These are phyloP conservation scores for Ctenodactylus gundi DNA, from an alignment of 2,113 vertebrate species.

Conservation along the genomic window DNA sequence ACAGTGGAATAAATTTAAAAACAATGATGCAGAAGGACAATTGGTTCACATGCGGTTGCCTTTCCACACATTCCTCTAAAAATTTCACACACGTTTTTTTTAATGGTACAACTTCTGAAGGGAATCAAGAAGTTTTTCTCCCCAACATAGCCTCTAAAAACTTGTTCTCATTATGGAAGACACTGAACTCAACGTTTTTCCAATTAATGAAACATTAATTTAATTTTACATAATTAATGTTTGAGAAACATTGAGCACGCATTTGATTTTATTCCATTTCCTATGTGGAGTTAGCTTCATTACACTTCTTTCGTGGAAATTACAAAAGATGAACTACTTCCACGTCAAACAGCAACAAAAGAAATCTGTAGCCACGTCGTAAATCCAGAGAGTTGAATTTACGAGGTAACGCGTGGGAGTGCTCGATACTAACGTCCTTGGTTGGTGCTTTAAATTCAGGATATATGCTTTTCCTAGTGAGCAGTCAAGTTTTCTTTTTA, in stretches of 20 bases:
- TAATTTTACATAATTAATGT: constrained; percentile 16
- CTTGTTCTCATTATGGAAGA: background rate
- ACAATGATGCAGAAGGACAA: background rate
- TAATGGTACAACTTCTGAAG: background rate
- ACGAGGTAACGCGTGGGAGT: background rate
- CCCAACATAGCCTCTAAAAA: background rate
- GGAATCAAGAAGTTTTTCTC: background rate
- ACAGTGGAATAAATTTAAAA: background rate
- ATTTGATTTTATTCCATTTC: constrained; percentile 27
- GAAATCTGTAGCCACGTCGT: background rate
- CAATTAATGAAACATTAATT: constrained; percentile 25
- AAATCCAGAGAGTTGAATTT: background rate
- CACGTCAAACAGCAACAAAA: background rate
- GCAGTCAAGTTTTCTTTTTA: background rate
- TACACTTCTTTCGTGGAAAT: background rate
- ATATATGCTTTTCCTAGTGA: background rate
- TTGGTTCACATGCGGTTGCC: background rate
- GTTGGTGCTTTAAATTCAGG: background rate
- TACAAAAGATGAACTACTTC: constrained; percentile 14
- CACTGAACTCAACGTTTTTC: background rate
- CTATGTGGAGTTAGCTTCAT: background rate
- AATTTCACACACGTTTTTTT: background rate
- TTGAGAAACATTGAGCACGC: background rate
- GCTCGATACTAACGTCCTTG: background rate
- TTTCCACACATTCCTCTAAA: background rate